Conservation (phyloP, 2,888 invertebrate species). For the Tachina grossa region DNA sequence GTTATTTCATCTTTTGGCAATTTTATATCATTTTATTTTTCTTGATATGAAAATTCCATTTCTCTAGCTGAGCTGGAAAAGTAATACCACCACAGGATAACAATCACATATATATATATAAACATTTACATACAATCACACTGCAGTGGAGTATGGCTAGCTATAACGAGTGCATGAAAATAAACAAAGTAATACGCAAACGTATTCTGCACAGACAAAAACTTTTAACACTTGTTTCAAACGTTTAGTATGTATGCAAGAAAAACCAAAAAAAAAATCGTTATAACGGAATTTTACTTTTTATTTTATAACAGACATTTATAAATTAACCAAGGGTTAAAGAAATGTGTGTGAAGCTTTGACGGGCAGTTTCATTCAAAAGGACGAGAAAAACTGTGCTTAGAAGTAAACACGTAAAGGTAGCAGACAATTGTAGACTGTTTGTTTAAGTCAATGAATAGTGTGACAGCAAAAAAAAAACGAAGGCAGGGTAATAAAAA, state of each 20-base stretch:
- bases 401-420: conserved; percentile 22
- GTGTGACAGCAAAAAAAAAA: conserved; percentile 10
- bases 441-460: not conserved
- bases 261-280: no score
- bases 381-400: conserved; percentile 17
- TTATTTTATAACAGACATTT: conserved; percentile 14
- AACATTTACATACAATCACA: not conserved
- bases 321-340: not conserved
- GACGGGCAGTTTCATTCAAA: not conserved
- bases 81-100: not conserved
- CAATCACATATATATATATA: not conserved
- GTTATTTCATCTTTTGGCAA: conserved; percentile 63
- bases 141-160: no score
- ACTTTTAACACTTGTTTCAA: no score
- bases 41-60: conserved; percentile 29
- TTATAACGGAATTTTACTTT: not conserved
- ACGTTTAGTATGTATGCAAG: no score
- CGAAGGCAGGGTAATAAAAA: conserved; percentile 7
- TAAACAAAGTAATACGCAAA: no score
- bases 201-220: no score
- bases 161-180: no score
- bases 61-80: not conserved
- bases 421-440: not conserved
- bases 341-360: conserved; percentile 10
- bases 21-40: conserved; percentile 27